phyloP scores from a whole-genome alignment of 2,888 invertebrate species.

The Epicampocera succincta region DNA sequence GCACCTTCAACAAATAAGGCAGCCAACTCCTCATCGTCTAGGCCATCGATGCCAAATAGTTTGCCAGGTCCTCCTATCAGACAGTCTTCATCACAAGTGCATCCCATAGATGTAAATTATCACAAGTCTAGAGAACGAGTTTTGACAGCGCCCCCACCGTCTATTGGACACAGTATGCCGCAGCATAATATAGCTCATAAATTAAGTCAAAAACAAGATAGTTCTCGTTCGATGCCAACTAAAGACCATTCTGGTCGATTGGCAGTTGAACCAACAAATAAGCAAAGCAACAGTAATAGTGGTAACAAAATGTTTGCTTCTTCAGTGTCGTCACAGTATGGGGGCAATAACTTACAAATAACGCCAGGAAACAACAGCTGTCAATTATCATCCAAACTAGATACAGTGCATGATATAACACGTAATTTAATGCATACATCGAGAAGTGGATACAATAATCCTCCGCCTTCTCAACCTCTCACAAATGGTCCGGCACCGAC shows the following conservation, averaged over 20 bases:
- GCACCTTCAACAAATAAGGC: constrained; percentile 67
- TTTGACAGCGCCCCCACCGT: constrained; percentile 67
- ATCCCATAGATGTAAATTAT: constrained; percentile 75
- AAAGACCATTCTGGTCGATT: constrained; percentile 70
- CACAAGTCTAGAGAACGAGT: constrained; percentile 77
- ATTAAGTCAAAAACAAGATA: constrained; percentile 74
- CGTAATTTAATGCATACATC: constrained; percentile 70
- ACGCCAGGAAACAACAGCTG: constrained; percentile 61
- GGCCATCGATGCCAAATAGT: constrained; percentile 61
- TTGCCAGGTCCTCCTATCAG: constrained; percentile 65
- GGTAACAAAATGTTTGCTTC: constrained; percentile 74
- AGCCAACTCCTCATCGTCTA: constrained; percentile 69
- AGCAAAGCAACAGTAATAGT: constrained; percentile 49
- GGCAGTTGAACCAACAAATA: constrained; percentile 56
- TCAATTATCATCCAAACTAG: constrained; percentile 62
- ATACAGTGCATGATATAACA: constrained; percentile 67
- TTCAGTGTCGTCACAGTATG: constrained; percentile 66
- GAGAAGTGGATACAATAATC: constrained; percentile 45
- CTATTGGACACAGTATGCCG: constrained; percentile 71
- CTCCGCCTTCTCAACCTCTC: constrained; percentile 62
- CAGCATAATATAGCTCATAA: constrained; percentile 72
- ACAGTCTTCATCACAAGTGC: constrained; percentile 71
- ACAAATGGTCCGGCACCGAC: constrained; percentile 50
- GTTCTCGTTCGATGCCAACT: constrained; percentile 68
- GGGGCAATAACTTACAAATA: constrained; percentile 66